Conservation (phyloP, 2,797 vertebrate species). For the Acanthiza pusilla region DNA sequence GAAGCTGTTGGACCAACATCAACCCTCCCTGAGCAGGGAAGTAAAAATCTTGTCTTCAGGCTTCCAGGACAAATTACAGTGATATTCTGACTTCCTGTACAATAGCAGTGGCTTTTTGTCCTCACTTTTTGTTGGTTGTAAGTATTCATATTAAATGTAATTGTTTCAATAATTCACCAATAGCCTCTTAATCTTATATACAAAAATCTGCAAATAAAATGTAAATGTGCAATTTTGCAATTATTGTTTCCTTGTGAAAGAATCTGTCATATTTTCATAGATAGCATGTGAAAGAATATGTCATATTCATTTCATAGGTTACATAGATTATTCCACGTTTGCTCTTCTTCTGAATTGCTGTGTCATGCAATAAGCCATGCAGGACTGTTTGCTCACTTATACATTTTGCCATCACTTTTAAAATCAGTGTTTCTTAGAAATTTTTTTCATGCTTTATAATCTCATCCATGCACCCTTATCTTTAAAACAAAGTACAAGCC, state of each 20-base stretch:
- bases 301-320: neutral
- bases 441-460: neutral
- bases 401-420: neutral
- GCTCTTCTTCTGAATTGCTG: neutral
- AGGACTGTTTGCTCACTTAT: neutral
- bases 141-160: neutral
- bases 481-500: neutral
- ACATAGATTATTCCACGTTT: neutral
- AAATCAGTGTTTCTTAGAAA: neutral
- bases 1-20: neutral
- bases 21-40: neutral
- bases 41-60: neutral
- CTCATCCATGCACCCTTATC: neutral
- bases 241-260: neutral
- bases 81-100: neutral
- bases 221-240: neutral
- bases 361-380: neutral
- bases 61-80: neutral
- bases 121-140: neutral
- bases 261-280: neutral
- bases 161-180: neutral
- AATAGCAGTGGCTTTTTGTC: neutral
- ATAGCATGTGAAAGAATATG: neutral
- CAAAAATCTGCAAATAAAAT: neutral
- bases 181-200: neutral